Evolutionary conservation across 1,140 invertebrate genomes (phyloP).

Genomic region (Streblospio benedicti): DNA sequence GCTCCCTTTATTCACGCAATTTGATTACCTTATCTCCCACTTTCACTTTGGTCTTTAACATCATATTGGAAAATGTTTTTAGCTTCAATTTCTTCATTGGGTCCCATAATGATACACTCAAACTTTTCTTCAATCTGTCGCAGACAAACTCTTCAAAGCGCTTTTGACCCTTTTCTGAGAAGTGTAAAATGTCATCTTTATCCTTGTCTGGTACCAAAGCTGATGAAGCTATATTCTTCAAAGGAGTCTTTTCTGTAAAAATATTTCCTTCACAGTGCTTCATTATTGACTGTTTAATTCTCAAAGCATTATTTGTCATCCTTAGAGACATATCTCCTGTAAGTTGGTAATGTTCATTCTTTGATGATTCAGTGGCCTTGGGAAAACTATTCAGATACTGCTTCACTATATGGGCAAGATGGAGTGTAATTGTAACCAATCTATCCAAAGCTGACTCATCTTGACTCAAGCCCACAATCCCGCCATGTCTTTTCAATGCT

Average conservation of each 20-base stretch:
- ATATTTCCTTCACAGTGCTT: neutral
- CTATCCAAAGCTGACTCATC: neutral
- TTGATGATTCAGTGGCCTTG: neutral
- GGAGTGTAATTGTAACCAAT: constrained; percentile 4
- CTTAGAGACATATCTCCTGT: neutral
- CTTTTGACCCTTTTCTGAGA: neutral
- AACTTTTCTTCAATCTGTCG: constrained; percentile 3
- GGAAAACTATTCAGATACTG: constrained; percentile 5
- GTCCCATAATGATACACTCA: neutral
- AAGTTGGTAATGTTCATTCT: constrained; percentile 5
- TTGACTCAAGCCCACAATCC: neutral
- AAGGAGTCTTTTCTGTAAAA: neutral
- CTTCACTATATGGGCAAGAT: neutral
- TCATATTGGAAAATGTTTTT: neutral
- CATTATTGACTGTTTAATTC: neutral
- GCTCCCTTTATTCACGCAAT: neutral
- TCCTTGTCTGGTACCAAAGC: neutral
- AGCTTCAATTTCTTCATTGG: constrained; percentile 5
- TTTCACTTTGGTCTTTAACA: neutral
- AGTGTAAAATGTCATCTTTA: neutral
- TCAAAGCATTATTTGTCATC: neutral
- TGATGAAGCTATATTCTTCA: neutral
- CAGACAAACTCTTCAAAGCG: neutral
- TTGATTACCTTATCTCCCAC: neutral
- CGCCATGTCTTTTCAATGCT: neutral